Percentiles rank a stretch among this genome's conserved stretches.
Evolutionary conservation across 2,113 vertebrate species (phyloP).

Genomic region (Hyperopisus bebe): DNA sequence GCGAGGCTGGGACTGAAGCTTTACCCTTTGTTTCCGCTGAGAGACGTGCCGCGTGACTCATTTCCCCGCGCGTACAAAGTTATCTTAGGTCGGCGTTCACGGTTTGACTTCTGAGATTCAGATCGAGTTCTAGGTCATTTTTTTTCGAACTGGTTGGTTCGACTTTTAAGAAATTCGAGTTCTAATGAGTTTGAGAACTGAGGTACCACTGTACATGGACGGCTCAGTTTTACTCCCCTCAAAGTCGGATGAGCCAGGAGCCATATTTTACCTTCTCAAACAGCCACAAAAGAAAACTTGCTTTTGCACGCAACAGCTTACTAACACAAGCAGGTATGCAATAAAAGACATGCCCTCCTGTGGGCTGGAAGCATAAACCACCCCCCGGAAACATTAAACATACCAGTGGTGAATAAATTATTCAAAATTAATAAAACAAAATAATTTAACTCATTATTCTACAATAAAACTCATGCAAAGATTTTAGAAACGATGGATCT

Average conservation of each 20-base stretch:
- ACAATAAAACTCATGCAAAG: neutral
- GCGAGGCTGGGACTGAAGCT: too few relatives aligned
- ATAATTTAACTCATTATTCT: neutral
- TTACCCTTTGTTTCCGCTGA: too few relatives aligned
- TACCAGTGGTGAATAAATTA: neutral
- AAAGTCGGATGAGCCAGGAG: neutral
- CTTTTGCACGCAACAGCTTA: neutral
- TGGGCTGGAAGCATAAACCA: neutral
- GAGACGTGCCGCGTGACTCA: too few relatives aligned
- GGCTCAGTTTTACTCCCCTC: neutral
- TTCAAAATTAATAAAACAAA: neutral
- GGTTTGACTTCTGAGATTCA: too few relatives aligned
- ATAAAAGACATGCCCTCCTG: neutral
- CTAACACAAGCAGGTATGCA: neutral
- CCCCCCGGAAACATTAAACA: neutral
- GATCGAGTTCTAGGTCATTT: too few relatives aligned
- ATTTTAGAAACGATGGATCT: neutral
- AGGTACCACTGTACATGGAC: too few relatives aligned
- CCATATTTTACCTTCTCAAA: neutral
- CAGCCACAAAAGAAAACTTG: neutral
- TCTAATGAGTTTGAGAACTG: too few relatives aligned
- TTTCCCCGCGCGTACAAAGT: too few relatives aligned
- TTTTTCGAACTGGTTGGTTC: too few relatives aligned
- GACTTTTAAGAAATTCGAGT: too few relatives aligned
- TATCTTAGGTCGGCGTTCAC: too few relatives aligned